Base-by-base conservation (phyloP, 2,113 vertebrate genomes). In the Delphinus delphis region DNA sequence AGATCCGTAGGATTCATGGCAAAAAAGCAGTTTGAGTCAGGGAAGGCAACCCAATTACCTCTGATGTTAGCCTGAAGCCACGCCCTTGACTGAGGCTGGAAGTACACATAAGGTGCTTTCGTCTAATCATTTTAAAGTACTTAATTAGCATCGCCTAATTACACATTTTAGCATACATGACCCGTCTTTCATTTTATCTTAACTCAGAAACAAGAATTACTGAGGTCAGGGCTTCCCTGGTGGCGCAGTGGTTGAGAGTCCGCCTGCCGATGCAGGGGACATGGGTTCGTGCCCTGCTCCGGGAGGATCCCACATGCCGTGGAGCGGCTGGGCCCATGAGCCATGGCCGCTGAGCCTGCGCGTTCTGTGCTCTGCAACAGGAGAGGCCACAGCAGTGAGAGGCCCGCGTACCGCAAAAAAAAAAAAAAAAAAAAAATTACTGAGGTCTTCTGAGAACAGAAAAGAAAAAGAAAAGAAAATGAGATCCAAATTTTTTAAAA, bases 111-210 rank as follows among this genome's bases (percentile, higher is more conserved):
- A 76, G 20, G 11, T 44, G 3, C 33, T 96, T 92, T 85, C 8
- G 0, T 73, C 23, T 55, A 85, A 62, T 93, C 26, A 31, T 80
- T 73, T 68, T 58, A 80, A 89, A 92, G 28, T 53, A 73, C 14
- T 67, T 94, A 53, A 60, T 97, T 81, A 90, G 33, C 38, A 31
- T 74, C 28, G 0, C n/a, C 50, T 90, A 89, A 65, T 80, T 63
- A 91, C 11, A 86, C 58, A 23, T 67, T 36, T 65, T n/a, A 33
- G 67, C 36, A 83, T 20, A 25, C 8, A 38, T 6, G 20, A 47
- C n/a, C 58, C 58, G 4, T 63, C 86, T 95, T 47, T 68, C 63
- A 83, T 63, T 97, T 90, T 84, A 62, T 93, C 50, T 87, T 88
- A 83, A 84, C 44, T 71, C 76, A 53, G 33, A 82, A 7, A 28